These are phyloP conservation scores for Microcaecilia unicolor DNA, from an alignment of 2,797 vertebrate species.

Conservation along the genomic window DNA sequence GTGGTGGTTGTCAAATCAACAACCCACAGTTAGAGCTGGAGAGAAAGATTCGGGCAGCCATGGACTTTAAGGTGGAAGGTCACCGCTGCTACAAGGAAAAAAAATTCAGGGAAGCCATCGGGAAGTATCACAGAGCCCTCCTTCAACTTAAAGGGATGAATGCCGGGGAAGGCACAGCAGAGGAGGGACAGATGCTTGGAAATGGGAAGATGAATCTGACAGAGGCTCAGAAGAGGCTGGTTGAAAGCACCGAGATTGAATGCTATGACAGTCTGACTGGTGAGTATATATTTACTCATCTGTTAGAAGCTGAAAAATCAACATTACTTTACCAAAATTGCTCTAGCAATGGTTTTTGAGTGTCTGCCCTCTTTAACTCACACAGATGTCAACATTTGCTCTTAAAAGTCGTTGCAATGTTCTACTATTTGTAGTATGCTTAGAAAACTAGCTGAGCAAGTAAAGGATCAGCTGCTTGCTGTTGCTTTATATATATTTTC, in stretches of 20 bases:
- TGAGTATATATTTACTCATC: constrained; percentile 41
- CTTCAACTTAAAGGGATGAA: constrained; percentile 80
- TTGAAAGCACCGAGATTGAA: constrained; percentile 84
- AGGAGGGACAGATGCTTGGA: constrained; percentile 63
- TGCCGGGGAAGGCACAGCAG: constrained; percentile 54
- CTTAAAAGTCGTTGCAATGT: too few relatives aligned
- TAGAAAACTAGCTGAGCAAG: too few relatives aligned
- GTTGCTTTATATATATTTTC: too few relatives aligned
- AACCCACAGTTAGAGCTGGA: constrained; percentile 74
- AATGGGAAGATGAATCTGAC: constrained; percentile 59
- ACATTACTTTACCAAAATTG: too few relatives aligned
- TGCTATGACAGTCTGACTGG: constrained; percentile 88
- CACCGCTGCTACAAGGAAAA: constrained; percentile 87
- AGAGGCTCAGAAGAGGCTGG: constrained; percentile 76
- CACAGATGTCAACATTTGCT: too few relatives aligned
- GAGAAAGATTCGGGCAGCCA: constrained; percentile 74
- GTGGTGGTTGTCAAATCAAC: constrained; percentile 32
- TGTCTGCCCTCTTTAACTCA: too few relatives aligned
- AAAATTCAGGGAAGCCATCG: constrained; percentile 89
- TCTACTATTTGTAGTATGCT: too few relatives aligned
- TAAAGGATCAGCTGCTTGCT: too few relatives aligned
- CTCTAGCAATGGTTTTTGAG: too few relatives aligned
- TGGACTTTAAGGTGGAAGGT: constrained; percentile 84
- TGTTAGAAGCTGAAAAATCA: too few relatives aligned
- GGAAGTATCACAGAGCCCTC: constrained; percentile 85